phyloP scores from a whole-genome alignment of 2,888 invertebrate species.

The Celastrina argiolus region DNA sequence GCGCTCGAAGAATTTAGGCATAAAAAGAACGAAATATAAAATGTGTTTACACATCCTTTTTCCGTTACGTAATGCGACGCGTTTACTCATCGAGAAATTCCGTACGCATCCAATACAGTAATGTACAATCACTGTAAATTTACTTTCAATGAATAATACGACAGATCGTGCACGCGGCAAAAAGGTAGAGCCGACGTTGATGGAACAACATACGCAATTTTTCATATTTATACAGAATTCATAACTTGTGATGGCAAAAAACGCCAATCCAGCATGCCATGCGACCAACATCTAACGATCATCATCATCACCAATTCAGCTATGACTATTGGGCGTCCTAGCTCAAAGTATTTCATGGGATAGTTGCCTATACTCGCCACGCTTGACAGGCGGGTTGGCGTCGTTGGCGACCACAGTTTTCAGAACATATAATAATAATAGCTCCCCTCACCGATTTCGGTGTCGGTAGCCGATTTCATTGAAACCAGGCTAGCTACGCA shows the following conservation, averaged over 20 bases:
- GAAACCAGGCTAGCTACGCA: too few relatives aligned
- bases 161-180: background rate
- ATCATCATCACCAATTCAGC: too few relatives aligned
- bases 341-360: too few relatives aligned
- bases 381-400: too few relatives aligned
- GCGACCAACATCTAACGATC: background rate
- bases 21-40: too few relatives aligned
- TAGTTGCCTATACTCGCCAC: too few relatives aligned
- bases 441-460: too few relatives aligned
- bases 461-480: too few relatives aligned
- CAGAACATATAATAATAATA: too few relatives aligned
- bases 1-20: too few relatives aligned
- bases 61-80: background rate
- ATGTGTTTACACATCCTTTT: background rate
- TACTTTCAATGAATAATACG: conserved; percentile 4
- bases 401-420: too few relatives aligned
- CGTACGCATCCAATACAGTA: conserved; percentile 5
- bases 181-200: background rate
- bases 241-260: background rate
- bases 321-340: too few relatives aligned
- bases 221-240: conserved; percentile 1
- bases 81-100: conserved; percentile 6
- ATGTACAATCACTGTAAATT: conserved; percentile 16
- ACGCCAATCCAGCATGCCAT: background rate
- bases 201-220: conserved; percentile 8